These are phyloP conservation scores for Oreochromis grahami DNA, from an alignment of 2,797 vertebrate genomes.

Conservation along the genomic window DNA sequence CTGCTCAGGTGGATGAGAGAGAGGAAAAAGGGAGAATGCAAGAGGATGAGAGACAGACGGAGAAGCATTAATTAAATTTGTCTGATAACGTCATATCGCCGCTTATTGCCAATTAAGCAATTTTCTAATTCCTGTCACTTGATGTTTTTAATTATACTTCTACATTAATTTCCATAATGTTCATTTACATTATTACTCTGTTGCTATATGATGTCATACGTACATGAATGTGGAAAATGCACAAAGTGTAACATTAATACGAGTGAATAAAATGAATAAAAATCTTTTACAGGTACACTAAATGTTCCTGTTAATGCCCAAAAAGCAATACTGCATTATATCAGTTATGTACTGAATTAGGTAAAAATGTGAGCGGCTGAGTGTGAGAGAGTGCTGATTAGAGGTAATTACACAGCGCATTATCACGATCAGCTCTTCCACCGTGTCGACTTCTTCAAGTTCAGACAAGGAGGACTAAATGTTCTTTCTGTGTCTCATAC, in stretches of 20 bases:
- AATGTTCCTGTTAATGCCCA: background rate
- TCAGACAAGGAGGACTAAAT: background rate
- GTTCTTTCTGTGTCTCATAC: background rate
- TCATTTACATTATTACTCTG: background rate
- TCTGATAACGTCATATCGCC: background rate
- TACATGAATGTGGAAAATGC: background rate
- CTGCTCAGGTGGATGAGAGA: constrained; percentile 74
- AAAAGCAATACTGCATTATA: background rate
- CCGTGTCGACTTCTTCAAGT: background rate
- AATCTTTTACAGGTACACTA: background rate
- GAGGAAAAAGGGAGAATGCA: background rate
- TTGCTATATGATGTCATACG: background rate
- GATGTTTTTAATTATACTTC: background rate
- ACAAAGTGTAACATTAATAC: rapidly evolving
- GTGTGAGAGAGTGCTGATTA: background rate
- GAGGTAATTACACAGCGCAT: background rate
- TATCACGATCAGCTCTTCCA: background rate
- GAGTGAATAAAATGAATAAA: background rate
- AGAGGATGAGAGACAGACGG: background rate
- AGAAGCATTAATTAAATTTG: background rate
- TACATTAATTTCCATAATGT: background rate
- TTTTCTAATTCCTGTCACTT: background rate
- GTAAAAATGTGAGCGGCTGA: background rate
- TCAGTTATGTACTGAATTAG: background rate
- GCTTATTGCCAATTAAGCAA: background rate